Evolutionary conservation across 2,888 invertebrate genomes (phyloP).

Genomic region (Acleris cristana): DNA sequence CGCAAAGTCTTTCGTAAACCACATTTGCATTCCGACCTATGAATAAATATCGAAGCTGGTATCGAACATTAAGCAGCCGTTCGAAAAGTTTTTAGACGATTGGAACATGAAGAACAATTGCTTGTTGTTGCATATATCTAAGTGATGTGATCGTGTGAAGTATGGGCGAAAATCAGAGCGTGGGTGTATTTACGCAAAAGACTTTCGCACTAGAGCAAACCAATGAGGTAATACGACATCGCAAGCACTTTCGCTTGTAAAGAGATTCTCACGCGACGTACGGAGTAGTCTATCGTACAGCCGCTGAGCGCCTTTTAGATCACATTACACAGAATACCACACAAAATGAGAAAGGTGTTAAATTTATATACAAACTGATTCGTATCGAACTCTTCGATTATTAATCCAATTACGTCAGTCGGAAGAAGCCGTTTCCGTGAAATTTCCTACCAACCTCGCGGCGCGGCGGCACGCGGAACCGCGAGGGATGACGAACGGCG

Average conservation of each 20-base stretch:
- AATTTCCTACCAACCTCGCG: slow-evolving; percentile 55
- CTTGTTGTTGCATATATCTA: slow-evolving; percentile 55
- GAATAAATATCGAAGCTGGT: slow-evolving; percentile 53
- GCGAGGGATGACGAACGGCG: slow-evolving; percentile 48
- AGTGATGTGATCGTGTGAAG: slow-evolving; percentile 74
- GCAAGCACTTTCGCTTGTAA: slow-evolving; percentile 71
- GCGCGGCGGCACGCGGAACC: slow-evolving; percentile 54
- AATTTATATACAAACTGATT: slow-evolving; percentile 50
- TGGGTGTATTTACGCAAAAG: slow-evolving; percentile 72
- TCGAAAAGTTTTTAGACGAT: slow-evolving; percentile 63
- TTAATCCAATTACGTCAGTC: slow-evolving; percentile 60
- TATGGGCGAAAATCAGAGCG: slow-evolving; percentile 72
- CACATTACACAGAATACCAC: no score
- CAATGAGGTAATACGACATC: slow-evolving; percentile 68
- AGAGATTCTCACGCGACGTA: slow-evolving; percentile 53
- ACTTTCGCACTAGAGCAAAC: slow-evolving; percentile 66
- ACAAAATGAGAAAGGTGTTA: background rate
- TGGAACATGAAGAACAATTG: slow-evolving; percentile 61
- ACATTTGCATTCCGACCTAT: slow-evolving; percentile 61
- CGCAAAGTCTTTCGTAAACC: slow-evolving; percentile 52
- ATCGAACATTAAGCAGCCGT: slow-evolving; percentile 58
- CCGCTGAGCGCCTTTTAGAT: background rate
- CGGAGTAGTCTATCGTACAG: slow-evolving; percentile 17
- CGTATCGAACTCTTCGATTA: slow-evolving; percentile 54
- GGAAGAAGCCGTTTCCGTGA: slow-evolving; percentile 65